phyloP scores from a whole-genome alignment of 1,140 invertebrate species.

The Dryas iulia region DNA sequence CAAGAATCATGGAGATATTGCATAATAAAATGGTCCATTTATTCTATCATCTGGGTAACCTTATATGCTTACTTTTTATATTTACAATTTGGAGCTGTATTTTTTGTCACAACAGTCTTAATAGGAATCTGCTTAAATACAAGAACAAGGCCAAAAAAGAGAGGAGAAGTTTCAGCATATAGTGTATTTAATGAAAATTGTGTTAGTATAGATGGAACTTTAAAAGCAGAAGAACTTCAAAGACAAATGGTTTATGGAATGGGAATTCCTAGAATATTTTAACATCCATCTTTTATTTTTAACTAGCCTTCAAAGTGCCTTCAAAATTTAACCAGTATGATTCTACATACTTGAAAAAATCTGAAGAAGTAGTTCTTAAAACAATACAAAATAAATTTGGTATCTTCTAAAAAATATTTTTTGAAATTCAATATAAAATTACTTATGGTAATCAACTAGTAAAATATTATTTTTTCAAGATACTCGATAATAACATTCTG shows the following conservation, averaged over 20 bases:
- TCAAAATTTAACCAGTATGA: too few species aligned
- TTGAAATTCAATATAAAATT: too few species aligned
- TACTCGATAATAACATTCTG: too few species aligned
- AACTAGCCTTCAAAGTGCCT: too few species aligned
- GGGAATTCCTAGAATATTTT: slow-evolving; percentile 52
- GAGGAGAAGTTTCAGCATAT: slow-evolving; percentile 94
- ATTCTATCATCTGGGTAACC: slow-evolving; percentile 59
- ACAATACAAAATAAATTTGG: too few species aligned
- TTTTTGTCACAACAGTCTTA: slow-evolving; percentile 89
- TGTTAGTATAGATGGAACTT: slow-evolving; percentile 94
- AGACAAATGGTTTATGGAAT: slow-evolving; percentile 88
- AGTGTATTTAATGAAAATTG: slow-evolving; percentile 98
- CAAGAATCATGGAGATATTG: slow-evolving; percentile 61
- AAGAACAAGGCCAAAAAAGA: slow-evolving; percentile 84
- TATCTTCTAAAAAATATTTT: too few species aligned
- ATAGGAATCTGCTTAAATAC: slow-evolving; percentile 93
- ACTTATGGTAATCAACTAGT: too few species aligned
- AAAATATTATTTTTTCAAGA: too few species aligned
- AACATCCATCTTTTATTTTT: too few species aligned
- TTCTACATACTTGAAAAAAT: too few species aligned
- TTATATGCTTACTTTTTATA: slow-evolving; percentile 80
- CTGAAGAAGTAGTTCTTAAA: too few species aligned
- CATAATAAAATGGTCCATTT: slow-evolving; percentile 58
- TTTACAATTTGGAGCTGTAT: slow-evolving; percentile 94
- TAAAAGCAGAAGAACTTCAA: slow-evolving; percentile 97